phyloP scores from a whole-genome alignment of 2,797 vertebrate species.

The Buphagus erythrorhynchus region DNA sequence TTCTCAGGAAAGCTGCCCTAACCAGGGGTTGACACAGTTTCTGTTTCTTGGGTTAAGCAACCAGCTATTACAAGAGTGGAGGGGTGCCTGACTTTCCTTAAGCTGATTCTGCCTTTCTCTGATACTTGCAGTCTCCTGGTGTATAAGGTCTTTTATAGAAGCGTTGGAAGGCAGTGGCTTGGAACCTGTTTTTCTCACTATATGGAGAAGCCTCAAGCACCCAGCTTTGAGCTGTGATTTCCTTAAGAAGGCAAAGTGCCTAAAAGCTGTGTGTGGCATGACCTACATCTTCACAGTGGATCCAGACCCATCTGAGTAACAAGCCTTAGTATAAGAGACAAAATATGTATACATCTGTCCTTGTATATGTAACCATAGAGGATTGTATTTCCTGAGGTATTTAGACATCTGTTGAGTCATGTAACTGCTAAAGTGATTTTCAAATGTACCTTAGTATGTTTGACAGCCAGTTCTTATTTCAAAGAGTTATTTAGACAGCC shows the following conservation, averaged over 20 bases:
- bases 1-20: not conserved
- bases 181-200: not conserved
- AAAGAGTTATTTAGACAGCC: conserved; percentile 45
- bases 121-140: not conserved
- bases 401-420: conserved; percentile 52
- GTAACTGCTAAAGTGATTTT: conserved; percentile 47
- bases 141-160: not conserved
- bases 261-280: not conserved
- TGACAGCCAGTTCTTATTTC: conserved; percentile 53
- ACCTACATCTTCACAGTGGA: not conserved
- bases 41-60: not conserved
- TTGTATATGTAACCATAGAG: conserved; percentile 1
- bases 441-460: not conserved
- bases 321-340: not conserved
- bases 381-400: conserved; percentile 29
- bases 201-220: not conserved
- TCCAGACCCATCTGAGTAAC: not conserved
- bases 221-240: not conserved
- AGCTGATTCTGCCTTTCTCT: not conserved
- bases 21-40: not conserved
- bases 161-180: rapidly evolving
- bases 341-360: not conserved
- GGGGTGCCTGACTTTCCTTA: not conserved
- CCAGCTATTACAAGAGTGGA: not conserved
- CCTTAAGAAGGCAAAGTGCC: not conserved